Percentiles rank a stretch among this genome's conserved stretches.
Evolutionary conservation across 1,140 invertebrate genomes (phyloP).

Genomic region (Sitodiplosis mosellana): DNA sequence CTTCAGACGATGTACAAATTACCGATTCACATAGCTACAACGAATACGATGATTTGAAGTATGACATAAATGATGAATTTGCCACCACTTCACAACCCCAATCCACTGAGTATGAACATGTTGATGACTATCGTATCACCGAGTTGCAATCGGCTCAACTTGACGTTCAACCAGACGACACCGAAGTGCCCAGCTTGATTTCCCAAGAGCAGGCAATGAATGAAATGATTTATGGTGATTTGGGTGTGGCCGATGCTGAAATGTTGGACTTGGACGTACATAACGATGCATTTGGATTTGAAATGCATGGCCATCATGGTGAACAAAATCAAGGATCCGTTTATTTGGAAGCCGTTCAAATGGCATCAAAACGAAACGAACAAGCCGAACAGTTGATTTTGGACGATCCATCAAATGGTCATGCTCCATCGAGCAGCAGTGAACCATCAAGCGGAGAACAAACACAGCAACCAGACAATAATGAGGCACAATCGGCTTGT

Average conservation of each 20-base stretch:
- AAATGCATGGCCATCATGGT: no score
- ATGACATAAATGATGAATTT: not conserved
- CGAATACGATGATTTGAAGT: not conserved
- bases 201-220: no score
- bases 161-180: not conserved
- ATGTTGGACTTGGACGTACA: no score
- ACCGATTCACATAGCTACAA: not conserved
- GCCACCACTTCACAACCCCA: not conserved
- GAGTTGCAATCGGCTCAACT: not conserved
- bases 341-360: no score
- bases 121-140: not conserved
- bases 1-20: not conserved
- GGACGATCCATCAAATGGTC: not conserved
- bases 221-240: no score
- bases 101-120: not conserved
- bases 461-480: not conserved
- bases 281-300: no score
- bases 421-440: no score
- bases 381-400: no score
- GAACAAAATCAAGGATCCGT: no score
- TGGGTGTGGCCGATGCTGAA: no score
- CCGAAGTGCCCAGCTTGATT: no score
- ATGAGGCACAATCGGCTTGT: not conserved
- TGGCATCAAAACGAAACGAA: no score
- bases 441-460: not conserved